Base-by-base conservation (phyloP, 2,888 invertebrate species). In the Xestia ashworthii region DNA sequence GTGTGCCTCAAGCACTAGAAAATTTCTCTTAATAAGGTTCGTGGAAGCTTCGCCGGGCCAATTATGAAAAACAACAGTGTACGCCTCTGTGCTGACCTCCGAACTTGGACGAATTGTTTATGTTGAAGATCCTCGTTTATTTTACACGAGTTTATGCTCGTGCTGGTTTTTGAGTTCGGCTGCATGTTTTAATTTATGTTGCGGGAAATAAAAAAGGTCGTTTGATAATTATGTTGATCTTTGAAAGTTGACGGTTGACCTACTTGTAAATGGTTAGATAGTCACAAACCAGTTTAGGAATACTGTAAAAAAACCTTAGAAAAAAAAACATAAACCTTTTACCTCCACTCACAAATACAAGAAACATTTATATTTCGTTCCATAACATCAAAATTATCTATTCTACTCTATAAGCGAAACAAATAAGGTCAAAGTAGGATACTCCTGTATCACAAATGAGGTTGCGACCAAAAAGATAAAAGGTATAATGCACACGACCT, bases 51-150 rank as follows among this genome's bases (percentile, higher is more conserved):
- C 89, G 73, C 76, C 78, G 80, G 88, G 87, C 89, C 92, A 92
- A 93, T 94, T 93, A 93, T 93, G 88, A 93, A 93, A 91, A 93
- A 93, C 92, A 92, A 91, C 92, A 90, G 68, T 74, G 79, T 74
- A 32, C 53, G 65, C 41, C 65, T n/a, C n/a, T 44, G 3, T 44
- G 58, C 74, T 78, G 72, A 81, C 85, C 78, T 81, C 50, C 72
- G 41, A 76, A 87, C 76, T 77, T 84, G 44, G 50, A 12, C 32
- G 71, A 60, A 71, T 74, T 87, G 85, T 87, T 85, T 81, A 74
- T 81, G 77, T 84, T 87, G 58, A 81, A 70, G 41, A 66, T 55
- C 6, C 12, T 19, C 41, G 65, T 74, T 76, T 83, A 53, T 80
- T 76, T 71, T 62, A 70, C 32, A 58, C 19, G 65, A 72, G 69